A percentile compares a stretch with the other conserved stretches of the same genome.
These are phyloP conservation scores for Haliaeetus leucogaster DNA, from an alignment of 2,113 vertebrate species.

Conservation along the genomic window DNA sequence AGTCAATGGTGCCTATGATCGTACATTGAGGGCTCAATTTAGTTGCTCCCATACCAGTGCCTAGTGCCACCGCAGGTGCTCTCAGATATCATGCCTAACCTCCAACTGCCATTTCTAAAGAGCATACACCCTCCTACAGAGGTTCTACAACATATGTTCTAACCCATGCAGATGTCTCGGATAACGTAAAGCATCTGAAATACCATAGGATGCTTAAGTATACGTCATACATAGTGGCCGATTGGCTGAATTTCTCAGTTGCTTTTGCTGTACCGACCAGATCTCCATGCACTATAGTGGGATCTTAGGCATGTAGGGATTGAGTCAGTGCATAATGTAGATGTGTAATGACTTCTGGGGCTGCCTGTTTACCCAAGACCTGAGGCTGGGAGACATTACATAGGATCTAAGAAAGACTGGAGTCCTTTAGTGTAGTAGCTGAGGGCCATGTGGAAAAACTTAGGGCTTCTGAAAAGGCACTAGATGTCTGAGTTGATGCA, in stretches of 20 bases:
- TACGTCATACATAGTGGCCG: background rate
- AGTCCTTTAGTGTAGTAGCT: background rate
- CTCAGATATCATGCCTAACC: background rate
- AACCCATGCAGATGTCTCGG: background rate
- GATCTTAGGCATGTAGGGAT: background rate
- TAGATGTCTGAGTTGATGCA: background rate
- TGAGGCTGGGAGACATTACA: background rate
- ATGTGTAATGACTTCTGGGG: background rate
- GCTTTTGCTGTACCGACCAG: background rate
- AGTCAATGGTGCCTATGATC: background rate
- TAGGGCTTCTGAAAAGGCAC: background rate
- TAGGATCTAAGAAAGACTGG: background rate
- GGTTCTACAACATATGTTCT: background rate
- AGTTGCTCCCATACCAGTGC: background rate
- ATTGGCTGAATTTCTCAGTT: background rate
- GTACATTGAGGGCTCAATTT: background rate
- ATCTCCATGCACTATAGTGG: background rate
- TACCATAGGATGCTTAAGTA: background rate
- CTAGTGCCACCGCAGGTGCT: background rate
- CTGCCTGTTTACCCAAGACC: background rate
- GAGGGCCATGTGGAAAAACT: background rate
- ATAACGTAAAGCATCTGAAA: background rate
- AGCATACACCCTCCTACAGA: background rate
- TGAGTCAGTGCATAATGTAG: background rate
- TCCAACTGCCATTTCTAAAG: background rate